phyloP scores from a whole-genome alignment of 2,888 invertebrate genomes.

The Coelopa pilipes region DNA sequence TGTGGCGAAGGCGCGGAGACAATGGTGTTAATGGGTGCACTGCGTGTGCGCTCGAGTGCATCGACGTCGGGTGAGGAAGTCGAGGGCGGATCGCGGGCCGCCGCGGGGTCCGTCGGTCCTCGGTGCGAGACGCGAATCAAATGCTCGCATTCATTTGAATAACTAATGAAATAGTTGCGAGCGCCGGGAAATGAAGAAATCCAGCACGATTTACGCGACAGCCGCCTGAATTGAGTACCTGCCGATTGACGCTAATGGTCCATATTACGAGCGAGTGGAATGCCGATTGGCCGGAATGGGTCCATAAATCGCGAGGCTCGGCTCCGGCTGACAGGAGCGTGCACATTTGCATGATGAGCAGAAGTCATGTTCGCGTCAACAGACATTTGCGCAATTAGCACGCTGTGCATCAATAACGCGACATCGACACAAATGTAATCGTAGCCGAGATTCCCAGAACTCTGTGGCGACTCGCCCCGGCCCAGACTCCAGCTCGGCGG shows the following conservation, averaged over 20 bases:
- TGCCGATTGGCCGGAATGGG: conserved; percentile 10
- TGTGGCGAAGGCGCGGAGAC: conserved; percentile 19
- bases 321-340: background rate
- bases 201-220: background rate
- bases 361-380: background rate
- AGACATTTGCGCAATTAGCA: background rate
- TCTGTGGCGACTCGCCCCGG: background rate
- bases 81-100: too few relatives aligned
- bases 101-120: too few relatives aligned
- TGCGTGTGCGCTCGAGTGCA: background rate
- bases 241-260: conserved; percentile 15
- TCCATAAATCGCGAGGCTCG: conserved; percentile 2
- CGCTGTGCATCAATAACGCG: too few relatives aligned
- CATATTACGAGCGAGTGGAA: background rate
- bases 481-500: too few relatives aligned
- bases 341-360: conserved; percentile 2
- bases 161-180: conserved; percentile 10
- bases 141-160: conserved; percentile 4
- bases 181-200: conserved; percentile 1
- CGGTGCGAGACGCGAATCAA: background rate
- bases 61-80: too few relatives aligned
- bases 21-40: conserved; percentile 29
- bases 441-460: too few relatives aligned
- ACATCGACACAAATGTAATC: too few relatives aligned
- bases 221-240: background rate